Base-by-base conservation (phyloP, 2,888 invertebrate genomes). In the Noctua pronuba region DNA sequence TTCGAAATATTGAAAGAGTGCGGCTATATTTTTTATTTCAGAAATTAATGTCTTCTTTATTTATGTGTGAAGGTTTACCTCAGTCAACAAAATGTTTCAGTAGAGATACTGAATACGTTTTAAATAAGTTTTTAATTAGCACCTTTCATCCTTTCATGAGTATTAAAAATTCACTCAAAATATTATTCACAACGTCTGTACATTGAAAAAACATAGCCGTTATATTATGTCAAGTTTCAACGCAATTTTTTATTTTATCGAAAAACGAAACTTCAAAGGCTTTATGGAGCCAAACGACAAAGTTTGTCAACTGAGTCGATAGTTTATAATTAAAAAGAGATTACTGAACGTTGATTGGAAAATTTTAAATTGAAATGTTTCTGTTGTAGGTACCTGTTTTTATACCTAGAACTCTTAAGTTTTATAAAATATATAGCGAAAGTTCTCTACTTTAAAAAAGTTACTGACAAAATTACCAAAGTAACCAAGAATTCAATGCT, bases 311-410 rank as follows among this genome's bases (percentile, higher is more conserved):
- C 16, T 46, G 62, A 71, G 80, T 76, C 67, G 21, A 80, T 75
- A 84, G 80, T 84, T 84, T 71, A 35, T 80, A 86, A 80, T 85
- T 85, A 77, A 69, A 60, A 71, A 68, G 75, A 78, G 77, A 80
- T 86, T 80, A 84, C 68, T 44, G 75, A 76, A 71, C 11, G 24
- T 49, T 60, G 77, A 80, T 87, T 78, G 77, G 68, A 64, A 67
- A 77, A 64, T 38, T 38, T 58, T 58, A 18, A 62, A 86, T 52
- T 60, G 1, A 73, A 73, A 58, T 62, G 5, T 80, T n/a, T 69
- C n/a, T 58, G 21, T 28, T 46, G 21, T 46, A 52, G 31, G 2
- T 41, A 31, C 28, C 18, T 46, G 31, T 58, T 35, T 35, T 75
- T n/a, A 16, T 35, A 74, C 13, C 16, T 44, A 35, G 10, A 31